Conservation (phyloP, 2,113 vertebrate genomes). For the Dromaius novaehollandiae region DNA sequence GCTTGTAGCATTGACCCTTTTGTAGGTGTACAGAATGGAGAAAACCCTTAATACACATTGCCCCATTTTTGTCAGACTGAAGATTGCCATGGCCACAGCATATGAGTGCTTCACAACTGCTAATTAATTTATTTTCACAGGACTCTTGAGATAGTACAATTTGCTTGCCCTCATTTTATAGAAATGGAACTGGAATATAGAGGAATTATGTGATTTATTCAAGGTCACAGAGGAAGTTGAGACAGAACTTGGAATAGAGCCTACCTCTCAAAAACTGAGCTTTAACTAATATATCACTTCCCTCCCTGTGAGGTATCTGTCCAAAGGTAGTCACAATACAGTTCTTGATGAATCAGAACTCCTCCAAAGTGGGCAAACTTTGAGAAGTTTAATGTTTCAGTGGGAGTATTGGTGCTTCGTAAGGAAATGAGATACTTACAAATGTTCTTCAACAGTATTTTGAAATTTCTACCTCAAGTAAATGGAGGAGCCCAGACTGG, state of each 20-base stretch:
- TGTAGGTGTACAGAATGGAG: background rate
- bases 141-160: conserved; percentile 42
- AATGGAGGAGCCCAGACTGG: background rate
- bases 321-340: conserved; percentile 43
- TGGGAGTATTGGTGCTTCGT: background rate
- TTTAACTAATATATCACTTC: conserved; percentile 58
- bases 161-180: conserved; percentile 59
- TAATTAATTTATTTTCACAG: conserved; percentile 64
- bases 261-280: conserved; percentile 29
- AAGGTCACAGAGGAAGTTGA: conserved; percentile 55
- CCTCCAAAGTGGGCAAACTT: background rate
- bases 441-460: background rate
- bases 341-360: conserved; percentile 37
- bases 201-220: conserved; percentile 37
- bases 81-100: conserved; percentile 6
- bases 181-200: conserved; percentile 44
- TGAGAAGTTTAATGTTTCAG: background rate
- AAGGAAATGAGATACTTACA: background rate
- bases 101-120: conserved; percentile 31
- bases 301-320: conserved; percentile 19
- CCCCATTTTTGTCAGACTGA: conserved; percentile 39
- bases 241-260: conserved; percentile 27
- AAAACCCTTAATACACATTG: background rate
- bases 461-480: background rate
- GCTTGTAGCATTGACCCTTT: background rate